Base-by-base conservation (phyloP, 2,113 vertebrate species). In the Myotis lucifugus region DNA sequence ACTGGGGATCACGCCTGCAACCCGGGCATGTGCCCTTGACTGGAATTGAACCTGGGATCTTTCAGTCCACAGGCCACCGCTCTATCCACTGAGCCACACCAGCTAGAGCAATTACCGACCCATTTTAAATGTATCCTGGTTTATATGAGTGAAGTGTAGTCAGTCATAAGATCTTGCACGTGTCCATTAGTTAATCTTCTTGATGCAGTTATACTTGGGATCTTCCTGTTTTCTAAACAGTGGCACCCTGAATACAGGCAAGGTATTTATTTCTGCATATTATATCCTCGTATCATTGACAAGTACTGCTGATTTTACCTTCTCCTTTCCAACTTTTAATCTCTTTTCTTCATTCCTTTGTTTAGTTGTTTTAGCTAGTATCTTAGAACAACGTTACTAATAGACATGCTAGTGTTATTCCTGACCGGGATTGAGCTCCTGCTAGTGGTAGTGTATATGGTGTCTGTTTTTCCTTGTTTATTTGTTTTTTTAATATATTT, bases 121-220 rank as follows among this genome's bases (percentile, higher is more conserved):
- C 10, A 52, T 91, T 93, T 93, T 59, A 85, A n/a, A 37, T 46
- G 1, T 78, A 86, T 83, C 32, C 50, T 93, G 74, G 46, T 72
- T 72, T 76, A 37, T 81, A 32, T 81, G 27, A 81, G 4, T 92
- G 50, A 95, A 50, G n/a, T 90, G 66, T 21, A 82, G 64, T 27
- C 59, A 64, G 27, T 96, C 42, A 40, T 59, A 67, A 84, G 56
- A 25, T 87, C n/a, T 79, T 89, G 32, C 8, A 21, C 18, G 29
- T 90, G 13, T 93, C 27, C 64, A 79, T 21, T 56, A 56, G 95
- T 95, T 89, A 74, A 79, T 10, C 27, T 84, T 94, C 95, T 50
- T 56, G 29, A 79, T 90, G n/a, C 29, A 84, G 32, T 85, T 73
- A 19, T 69, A 27, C n/a, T 91, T 77, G 40, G 11, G 40, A 84